phyloP scores from a whole-genome alignment of 2,113 vertebrate species.

The Corvus cornix region DNA sequence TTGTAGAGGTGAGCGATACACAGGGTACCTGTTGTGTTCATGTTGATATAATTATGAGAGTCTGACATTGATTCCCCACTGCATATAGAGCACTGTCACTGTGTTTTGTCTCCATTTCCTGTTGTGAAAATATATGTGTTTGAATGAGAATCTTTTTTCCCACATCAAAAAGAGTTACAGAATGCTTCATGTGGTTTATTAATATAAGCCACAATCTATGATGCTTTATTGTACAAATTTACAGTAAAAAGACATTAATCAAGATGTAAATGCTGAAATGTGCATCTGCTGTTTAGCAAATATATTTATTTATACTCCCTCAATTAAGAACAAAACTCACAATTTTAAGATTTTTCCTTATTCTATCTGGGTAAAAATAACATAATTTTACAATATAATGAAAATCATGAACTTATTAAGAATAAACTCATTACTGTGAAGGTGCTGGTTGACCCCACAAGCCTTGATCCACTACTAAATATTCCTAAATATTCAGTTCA shows the following conservation, averaged over 20 bases:
- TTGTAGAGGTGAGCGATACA: neutral
- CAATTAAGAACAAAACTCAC: neutral
- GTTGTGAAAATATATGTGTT: neutral
- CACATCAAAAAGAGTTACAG: neutral
- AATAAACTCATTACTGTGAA: neutral
- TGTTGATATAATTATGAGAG: neutral
- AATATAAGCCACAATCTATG: neutral
- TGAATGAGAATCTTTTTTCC: neutral
- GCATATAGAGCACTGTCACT: neutral
- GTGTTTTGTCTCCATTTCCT: neutral
- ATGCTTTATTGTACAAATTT: neutral
- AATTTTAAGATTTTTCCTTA: neutral
- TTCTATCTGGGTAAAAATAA: neutral
- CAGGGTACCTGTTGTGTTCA: neutral
- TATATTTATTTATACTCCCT: neutral
- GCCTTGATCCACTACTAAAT: neutral
- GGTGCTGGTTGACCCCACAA: neutral
- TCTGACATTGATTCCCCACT: neutral
- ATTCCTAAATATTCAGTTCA: neutral
- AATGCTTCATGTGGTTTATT: neutral
- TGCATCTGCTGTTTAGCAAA: neutral
- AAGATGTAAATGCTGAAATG: neutral
- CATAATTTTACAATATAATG: neutral
- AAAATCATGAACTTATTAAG: neutral
- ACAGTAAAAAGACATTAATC: neutral